A percentile compares a stretch with the other conserved stretches of the same genome.
Evolutionary conservation across 2,888 invertebrate species (phyloP).

Genomic region (Oscheius sp.): DNA sequence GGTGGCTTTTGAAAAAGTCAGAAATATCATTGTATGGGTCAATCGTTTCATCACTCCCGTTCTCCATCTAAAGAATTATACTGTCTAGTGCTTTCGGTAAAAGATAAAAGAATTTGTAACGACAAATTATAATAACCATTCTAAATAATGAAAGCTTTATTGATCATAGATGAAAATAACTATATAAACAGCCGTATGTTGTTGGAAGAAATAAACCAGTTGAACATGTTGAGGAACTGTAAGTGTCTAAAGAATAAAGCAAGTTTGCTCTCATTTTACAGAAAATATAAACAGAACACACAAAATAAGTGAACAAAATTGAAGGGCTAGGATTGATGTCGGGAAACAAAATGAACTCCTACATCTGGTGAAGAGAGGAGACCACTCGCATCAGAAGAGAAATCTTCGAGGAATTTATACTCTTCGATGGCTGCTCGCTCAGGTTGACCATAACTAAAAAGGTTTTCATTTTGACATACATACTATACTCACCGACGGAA

Average conservation of each 20-base stretch:
- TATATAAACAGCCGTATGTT: no score
- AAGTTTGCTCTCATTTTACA: neutral
- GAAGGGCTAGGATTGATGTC: neutral
- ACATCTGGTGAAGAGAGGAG: conserved; percentile 52
- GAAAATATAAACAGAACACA: neutral
- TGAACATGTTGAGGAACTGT: no score
- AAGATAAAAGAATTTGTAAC: no score
- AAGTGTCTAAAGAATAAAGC: no score
- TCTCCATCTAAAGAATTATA: neutral
- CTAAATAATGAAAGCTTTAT: no score
- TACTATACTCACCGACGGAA: conserved; percentile 1
- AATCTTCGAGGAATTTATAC: conserved; percentile 56
- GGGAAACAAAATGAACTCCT: neutral
- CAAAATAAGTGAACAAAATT: neutral
- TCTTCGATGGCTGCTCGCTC: conserved; percentile 51
- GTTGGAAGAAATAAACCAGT: no score
- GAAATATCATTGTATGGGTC: no score
- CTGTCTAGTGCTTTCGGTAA: no score
- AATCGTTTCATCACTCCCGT: no score
- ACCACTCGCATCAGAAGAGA: conserved; percentile 56
- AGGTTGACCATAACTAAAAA: conserved; percentile 45
- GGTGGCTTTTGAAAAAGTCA: conserved; percentile 48
- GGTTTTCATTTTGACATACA: neutral
- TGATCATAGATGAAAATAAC: no score
- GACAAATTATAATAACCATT: no score